Conservation (phyloP, 2,113 vertebrate species). For the Sula dactylatra region DNA sequence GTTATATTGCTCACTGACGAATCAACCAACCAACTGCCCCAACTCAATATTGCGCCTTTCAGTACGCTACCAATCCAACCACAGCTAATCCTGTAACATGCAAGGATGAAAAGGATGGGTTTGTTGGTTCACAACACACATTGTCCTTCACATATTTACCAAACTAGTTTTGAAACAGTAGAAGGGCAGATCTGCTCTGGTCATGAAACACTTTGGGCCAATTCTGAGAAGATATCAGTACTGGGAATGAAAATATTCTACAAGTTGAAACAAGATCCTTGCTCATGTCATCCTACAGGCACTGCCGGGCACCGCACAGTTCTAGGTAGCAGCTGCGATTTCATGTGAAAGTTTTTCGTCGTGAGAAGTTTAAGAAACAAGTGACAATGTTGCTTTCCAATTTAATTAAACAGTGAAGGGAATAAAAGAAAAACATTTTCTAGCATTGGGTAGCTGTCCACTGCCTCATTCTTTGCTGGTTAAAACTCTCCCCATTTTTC, state of each 20-base stretch:
- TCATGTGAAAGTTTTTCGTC: not conserved
- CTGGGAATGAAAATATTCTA: not conserved
- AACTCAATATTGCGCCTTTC: not conserved
- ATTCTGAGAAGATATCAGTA: not conserved
- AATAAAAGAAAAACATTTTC: not conserved
- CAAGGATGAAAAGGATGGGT: not conserved
- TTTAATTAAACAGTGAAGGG: not conserved
- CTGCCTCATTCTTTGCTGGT: not conserved
- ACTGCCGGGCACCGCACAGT: not conserved
- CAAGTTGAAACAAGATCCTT: not conserved
- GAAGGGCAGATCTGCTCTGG: not conserved
- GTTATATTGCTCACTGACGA: not conserved
- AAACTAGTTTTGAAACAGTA: not conserved
- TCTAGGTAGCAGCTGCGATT: not conserved
- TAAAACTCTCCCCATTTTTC: not conserved
- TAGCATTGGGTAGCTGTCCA: not conserved
- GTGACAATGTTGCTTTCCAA: not conserved
- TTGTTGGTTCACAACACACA: not conserved
- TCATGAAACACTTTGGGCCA: not conserved
- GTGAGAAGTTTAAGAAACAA: not conserved
- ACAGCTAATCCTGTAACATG: accelerated
- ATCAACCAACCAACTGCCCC: not conserved
- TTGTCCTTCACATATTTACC: not conserved
- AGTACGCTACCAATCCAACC: not conserved
- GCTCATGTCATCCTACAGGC: not conserved